Evolutionary conservation across 2,888 invertebrate species (phyloP).

Genomic region (Platerodrilus igneus): DNA sequence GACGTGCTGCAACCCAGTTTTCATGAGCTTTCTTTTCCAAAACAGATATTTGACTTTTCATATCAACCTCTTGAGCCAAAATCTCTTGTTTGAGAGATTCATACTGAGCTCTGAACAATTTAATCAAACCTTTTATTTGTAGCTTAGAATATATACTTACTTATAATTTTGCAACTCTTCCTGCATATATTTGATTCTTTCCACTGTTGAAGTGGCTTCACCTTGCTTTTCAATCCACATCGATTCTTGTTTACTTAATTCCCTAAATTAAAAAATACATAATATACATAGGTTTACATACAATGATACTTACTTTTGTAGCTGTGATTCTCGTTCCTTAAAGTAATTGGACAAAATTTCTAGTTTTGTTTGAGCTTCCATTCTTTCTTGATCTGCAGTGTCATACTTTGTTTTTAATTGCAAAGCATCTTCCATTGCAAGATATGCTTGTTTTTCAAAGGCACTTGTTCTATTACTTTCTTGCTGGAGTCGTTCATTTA

Average conservation of each 20-base stretch:
- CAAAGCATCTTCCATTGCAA: slow-evolving; percentile 51
- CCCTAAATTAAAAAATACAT: slow-evolving; percentile 52
- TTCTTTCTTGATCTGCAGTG: slow-evolving; percentile 64
- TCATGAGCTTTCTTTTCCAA: slow-evolving; percentile 82
- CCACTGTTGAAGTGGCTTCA: slow-evolving; percentile 74
- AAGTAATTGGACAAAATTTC: slow-evolving; percentile 86
- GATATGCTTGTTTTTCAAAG: slow-evolving; percentile 46
- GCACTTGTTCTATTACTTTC: slow-evolving; percentile 48
- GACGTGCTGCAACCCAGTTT: slow-evolving; percentile 78
- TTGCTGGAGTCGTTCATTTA: slow-evolving; percentile 48
- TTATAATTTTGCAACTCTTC: slow-evolving; percentile 76
- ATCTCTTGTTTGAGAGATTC: slow-evolving; percentile 73
- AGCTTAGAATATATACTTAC: too few relatives aligned
- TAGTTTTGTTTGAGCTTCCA: slow-evolving; percentile 76
- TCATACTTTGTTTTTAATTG: slow-evolving; percentile 56
- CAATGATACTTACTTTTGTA: slow-evolving; percentile 67
- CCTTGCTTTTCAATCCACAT: slow-evolving; percentile 77
- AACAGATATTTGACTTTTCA: slow-evolving; percentile 66
- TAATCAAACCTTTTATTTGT: too few relatives aligned
- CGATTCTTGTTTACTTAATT: slow-evolving; percentile 69
- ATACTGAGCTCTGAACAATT: slow-evolving; percentile 51
- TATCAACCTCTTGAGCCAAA: slow-evolving; percentile 73
- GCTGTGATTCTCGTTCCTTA: slow-evolving; percentile 81
- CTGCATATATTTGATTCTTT: slow-evolving; percentile 71
- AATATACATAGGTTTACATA: slow-evolving; percentile 10